These are phyloP conservation scores for Diaphora mendica DNA, from an alignment of 2,888 invertebrate species.

Conservation along the genomic window DNA sequence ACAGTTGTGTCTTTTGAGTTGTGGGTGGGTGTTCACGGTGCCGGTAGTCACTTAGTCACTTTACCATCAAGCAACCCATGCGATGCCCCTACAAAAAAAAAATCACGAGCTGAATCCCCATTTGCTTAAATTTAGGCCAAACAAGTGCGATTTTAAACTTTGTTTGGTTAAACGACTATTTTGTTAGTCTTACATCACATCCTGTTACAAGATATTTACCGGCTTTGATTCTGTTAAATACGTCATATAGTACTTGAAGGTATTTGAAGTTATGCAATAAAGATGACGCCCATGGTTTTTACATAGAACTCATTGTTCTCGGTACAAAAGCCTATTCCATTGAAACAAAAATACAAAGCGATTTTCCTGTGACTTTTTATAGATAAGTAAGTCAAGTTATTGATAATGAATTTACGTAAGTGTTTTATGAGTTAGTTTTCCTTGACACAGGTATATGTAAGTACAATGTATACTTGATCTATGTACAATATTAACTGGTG, in stretches of 20 bases:
- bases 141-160: not conserved
- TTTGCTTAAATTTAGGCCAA: not conserved
- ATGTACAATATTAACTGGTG: not conserved
- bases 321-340: slow-evolving; percentile 21
- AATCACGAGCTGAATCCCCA: no score
- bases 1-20: no score
- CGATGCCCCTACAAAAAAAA: not conserved
- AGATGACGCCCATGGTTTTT: slow-evolving; percentile 27
- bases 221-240: slow-evolving; percentile 10
- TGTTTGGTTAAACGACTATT: slow-evolving; percentile 9
- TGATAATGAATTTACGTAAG: slow-evolving; percentile 44
- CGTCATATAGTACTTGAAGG: slow-evolving; percentile 21
- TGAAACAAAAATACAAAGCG: slow-evolving; percentile 32
- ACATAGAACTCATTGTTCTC: slow-evolving; percentile 26
- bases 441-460: slow-evolving; percentile 37
- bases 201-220: slow-evolving; percentile 23
- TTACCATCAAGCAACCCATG: not conserved
- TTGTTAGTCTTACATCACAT: slow-evolving; percentile 20
- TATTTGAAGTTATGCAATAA: slow-evolving; percentile 30
- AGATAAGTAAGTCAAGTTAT: slow-evolving; percentile 32
- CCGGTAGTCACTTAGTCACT: no score
- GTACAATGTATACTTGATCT: slow-evolving; percentile 1
- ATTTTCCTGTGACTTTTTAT: slow-evolving; percentile 38
- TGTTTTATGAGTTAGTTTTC: slow-evolving; percentile 45
- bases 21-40: no score